Evolutionary conservation across 2,888 invertebrate species (phyloP), one percentile per base, ranked within the genome.

Genomic region (Orchesellides sinensis): DNA sequence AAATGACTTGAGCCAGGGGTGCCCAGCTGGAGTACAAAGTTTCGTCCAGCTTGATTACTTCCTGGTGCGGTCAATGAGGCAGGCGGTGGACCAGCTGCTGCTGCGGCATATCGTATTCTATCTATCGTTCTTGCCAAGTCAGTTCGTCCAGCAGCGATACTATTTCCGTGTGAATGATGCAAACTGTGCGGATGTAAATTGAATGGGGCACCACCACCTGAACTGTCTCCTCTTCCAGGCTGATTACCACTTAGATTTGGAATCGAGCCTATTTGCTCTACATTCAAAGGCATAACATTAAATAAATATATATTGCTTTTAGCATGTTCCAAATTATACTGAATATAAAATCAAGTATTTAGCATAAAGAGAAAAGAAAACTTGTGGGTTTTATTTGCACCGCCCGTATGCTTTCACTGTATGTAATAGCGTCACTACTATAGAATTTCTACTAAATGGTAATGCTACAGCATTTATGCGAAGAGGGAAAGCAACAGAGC

Each of bases 181-280:
- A 87, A 68, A 83, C 83, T 86, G 75, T 88, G 87, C 27, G 87
- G 86, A 83, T 88, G 87, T 56, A 88, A 84, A 79, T 87, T 88
- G 81, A 87, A 87, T 59, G 87, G 86, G 65, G 83, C 47, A 49
- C 79, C 84, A 68, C 52, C 75, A 69, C 83, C 83, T 78, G 78
- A 72, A 49, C 83, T 83, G 23, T 84, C 80, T 77, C 83, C 86
- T 77, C 85, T 74, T 21, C 85, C 84, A 52, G 81, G 56, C 75
- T 83, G 85, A 77, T 84, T 85, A 73, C 88, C 87, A 83, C 84
- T 88, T 70, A 88, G 79, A 83, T 88, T 88, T 74, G 87, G 88
- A 83, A 88, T 88, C 19, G 88, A 88, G 72, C 88, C 88, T 73
- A 88, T 88, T 83, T 88, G 87, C 82, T 88, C 88, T 74, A 87